A percentile compares a stretch with the other conserved stretches of the same genome.
phyloP scores from a whole-genome alignment of 2,888 invertebrate species.

The Torymus texanus region DNA sequence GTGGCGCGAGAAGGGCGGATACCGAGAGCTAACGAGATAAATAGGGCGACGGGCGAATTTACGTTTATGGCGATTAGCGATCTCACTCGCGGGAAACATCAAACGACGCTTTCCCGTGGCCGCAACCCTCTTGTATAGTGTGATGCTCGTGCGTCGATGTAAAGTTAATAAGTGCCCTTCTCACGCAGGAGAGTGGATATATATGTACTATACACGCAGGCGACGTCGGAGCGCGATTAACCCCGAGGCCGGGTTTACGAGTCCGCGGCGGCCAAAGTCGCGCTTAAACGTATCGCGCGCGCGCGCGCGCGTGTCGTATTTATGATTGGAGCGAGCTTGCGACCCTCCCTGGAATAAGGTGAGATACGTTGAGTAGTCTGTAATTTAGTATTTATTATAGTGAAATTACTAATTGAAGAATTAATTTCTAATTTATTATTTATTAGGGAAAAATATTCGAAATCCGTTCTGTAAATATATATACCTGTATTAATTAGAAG shows the following conservation, averaged over 20 bases:
- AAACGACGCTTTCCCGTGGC: neutral
- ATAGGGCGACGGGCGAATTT: constrained; percentile 38
- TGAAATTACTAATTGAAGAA: too few relatives aligned
- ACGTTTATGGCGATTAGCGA: constrained; percentile 52
- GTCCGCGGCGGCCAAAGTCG: neutral
- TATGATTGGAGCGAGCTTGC: too few relatives aligned
- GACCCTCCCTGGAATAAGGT: too few relatives aligned
- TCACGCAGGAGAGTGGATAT: neutral
- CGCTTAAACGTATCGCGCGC: neutral
- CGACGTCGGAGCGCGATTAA: neutral
- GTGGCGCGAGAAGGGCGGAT: too few relatives aligned
- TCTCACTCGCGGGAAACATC: constrained; percentile 52
- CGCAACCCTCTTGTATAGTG: neutral
- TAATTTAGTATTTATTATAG: too few relatives aligned
- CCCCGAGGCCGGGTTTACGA: constrained; percentile 13
- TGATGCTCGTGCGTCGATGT: constrained; percentile 24
- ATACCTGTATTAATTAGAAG: too few relatives aligned
- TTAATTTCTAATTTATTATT: too few relatives aligned
- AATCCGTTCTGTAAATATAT: too few relatives aligned
- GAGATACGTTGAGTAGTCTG: too few relatives aligned
- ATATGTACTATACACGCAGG: too few relatives aligned
- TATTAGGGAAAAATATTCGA: too few relatives aligned
- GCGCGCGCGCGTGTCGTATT: neutral
- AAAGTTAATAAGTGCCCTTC: constrained; percentile 49
- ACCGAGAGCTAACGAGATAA: constrained; percentile 45